Conservation (phyloP, 2,888 invertebrate genomes). For the Argyresthia goedartella region DNA sequence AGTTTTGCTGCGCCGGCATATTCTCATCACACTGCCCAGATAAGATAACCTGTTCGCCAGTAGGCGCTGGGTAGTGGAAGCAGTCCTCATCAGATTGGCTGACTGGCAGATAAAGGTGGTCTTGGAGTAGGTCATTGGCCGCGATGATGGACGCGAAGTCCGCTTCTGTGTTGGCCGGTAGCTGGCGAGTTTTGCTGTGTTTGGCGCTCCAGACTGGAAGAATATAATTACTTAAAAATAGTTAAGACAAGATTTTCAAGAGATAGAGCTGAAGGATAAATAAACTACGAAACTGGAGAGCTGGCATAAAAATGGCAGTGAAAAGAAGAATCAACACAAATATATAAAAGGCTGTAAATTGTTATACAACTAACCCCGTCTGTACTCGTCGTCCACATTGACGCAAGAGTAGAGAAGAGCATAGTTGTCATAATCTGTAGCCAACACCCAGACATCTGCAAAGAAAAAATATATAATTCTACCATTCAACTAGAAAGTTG, state of each 20-base stretch:
- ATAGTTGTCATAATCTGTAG: constrained; percentile 45
- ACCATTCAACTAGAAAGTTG: background rate
- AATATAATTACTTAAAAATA: too few relatives aligned
- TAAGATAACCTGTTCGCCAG: constrained; percentile 31
- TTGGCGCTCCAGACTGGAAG: constrained; percentile 54
- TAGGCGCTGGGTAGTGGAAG: constrained; percentile 44
- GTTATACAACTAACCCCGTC: constrained; percentile 39
- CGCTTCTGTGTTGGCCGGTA: constrained; percentile 22
- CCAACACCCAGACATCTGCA: constrained; percentile 43
- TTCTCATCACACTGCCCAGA: constrained; percentile 44
- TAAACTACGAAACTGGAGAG: too few relatives aligned
- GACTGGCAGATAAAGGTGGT: constrained; percentile 31
- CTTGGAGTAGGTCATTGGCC: constrained; percentile 25
- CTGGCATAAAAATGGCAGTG: too few relatives aligned
- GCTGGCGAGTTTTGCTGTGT: constrained; percentile 33
- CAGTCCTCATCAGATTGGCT: constrained; percentile 36
- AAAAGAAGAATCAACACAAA: too few relatives aligned
- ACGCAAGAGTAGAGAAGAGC: constrained; percentile 49
- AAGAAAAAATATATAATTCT: background rate
- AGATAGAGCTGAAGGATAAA: too few relatives aligned
- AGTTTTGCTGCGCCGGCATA: constrained; percentile 33
- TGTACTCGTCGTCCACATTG: constrained; percentile 30
- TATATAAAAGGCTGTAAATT: too few relatives aligned
- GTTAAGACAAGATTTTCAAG: too few relatives aligned
- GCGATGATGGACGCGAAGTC: constrained; percentile 26